Evolutionary conservation across 2,113 vertebrate species (phyloP).

Genomic region (Campylorhamphus procurvoides): DNA sequence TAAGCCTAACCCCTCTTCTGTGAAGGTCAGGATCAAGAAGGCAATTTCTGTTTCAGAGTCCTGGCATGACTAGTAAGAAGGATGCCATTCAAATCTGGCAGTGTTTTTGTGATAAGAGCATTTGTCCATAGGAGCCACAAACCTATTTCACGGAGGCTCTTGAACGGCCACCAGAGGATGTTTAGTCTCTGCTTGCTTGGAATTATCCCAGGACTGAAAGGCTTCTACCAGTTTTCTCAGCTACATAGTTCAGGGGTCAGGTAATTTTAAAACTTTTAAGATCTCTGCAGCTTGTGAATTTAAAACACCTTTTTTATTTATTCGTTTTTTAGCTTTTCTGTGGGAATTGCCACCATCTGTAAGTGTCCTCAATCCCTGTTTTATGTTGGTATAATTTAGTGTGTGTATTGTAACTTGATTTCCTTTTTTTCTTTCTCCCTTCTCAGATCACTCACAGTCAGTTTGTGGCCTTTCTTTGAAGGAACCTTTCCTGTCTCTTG

Average conservation of each 20-base stretch:
- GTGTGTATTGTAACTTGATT: slow-evolving; percentile 37
- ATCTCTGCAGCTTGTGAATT: neutral
- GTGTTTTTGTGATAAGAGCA: slow-evolving; percentile 32
- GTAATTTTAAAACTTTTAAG: neutral
- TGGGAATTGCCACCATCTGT: neutral
- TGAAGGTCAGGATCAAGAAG: slow-evolving; percentile 39
- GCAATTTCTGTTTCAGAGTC: slow-evolving; percentile 17
- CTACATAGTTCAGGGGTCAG: neutral
- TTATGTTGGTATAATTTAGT: neutral
- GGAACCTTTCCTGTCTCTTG: slow-evolving; percentile 22
- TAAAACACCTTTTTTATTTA: neutral
- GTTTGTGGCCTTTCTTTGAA: slow-evolving; percentile 56
- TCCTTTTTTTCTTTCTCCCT: slow-evolving; percentile 39
- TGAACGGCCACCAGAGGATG: slow-evolving; percentile 21
- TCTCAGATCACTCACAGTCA: slow-evolving; percentile 45
- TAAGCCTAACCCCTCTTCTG: slow-evolving; percentile 15
- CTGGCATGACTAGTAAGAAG: slow-evolving; percentile 30
- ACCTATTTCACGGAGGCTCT: slow-evolving; percentile 34
- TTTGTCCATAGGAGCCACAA: slow-evolving; percentile 48
- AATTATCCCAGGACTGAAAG: slow-evolving; percentile 15
- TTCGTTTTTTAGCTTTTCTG: neutral
- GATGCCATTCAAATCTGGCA: slow-evolving; percentile 45
- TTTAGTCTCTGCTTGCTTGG: slow-evolving; percentile 35
- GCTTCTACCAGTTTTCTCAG: neutral
- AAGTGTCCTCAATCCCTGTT: neutral